A percentile compares a stretch with the other conserved stretches of the same genome.
Evolutionary conservation across 2,113 vertebrate genomes (phyloP).

Genomic region (Pitta sordida): DNA sequence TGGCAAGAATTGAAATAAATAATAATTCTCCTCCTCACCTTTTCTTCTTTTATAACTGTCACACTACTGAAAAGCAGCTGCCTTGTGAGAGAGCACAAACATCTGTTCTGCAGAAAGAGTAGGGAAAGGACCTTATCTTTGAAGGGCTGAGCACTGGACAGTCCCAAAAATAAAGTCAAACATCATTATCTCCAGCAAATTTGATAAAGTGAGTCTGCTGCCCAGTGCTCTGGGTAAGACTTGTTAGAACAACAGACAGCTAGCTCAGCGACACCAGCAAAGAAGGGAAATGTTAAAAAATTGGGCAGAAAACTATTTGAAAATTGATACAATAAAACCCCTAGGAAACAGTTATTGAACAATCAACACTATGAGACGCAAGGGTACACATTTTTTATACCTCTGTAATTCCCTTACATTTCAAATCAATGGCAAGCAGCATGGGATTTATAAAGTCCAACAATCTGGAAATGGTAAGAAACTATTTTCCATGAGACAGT

Average conservation of each 20-base stretch:
- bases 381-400: neutral
- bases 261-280: neutral
- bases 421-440: neutral
- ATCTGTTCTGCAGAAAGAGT: neutral
- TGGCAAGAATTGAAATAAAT: conserved; percentile 5
- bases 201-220: neutral
- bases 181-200: neutral
- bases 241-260: neutral
- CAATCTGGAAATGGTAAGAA: neutral
- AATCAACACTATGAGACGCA: neutral
- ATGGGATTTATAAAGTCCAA: neutral
- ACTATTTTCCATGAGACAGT: neutral
- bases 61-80: neutral
- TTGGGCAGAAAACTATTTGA: neutral
- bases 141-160: neutral
- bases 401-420: neutral
- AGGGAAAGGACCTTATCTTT: neutral
- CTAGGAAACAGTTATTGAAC: neutral
- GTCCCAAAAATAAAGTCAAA: neutral
- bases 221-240: neutral
- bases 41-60: neutral
- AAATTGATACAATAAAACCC: neutral
- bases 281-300: neutral
- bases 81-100: neutral
- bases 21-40: neutral